Percentiles rank a stretch among this genome's conserved stretches.
phyloP scores from a whole-genome alignment of 2,888 invertebrate species.

The Bruchidius siliquastri region DNA sequence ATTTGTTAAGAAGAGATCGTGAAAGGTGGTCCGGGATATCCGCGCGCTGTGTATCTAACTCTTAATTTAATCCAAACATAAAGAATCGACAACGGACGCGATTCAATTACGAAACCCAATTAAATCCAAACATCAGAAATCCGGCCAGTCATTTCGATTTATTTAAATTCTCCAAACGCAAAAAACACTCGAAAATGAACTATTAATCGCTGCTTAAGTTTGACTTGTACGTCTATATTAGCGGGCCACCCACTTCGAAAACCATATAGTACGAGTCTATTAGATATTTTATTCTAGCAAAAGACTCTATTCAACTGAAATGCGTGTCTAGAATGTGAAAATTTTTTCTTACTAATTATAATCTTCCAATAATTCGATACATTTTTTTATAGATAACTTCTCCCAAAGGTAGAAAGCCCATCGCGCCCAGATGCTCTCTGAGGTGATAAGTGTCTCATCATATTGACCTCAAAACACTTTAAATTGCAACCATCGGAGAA shows the following conservation, averaged over 20 bases:
- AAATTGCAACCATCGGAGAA: too few species aligned
- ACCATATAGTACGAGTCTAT: neutral
- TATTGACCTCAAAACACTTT: too few species aligned
- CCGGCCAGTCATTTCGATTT: neutral
- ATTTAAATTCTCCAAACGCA: neutral
- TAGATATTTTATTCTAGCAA: neutral
- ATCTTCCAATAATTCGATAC: too few species aligned
- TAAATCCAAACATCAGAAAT: neutral
- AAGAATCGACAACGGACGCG: neutral
- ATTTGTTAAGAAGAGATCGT: neutral
- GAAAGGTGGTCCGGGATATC: neutral
- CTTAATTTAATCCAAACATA: neutral
- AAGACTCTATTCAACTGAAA: too few species aligned
- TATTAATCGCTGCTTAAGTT: neutral
- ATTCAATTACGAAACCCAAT: neutral
- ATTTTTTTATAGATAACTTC: too few species aligned
- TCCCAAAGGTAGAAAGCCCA: too few species aligned
- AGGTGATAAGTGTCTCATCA: too few species aligned
- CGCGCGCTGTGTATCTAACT: neutral
- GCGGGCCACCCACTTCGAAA: neutral
- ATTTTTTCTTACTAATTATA: too few species aligned
- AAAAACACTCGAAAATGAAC: neutral
- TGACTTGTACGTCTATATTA: neutral
- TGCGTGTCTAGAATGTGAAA: too few species aligned
- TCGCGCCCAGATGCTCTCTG: too few species aligned